phyloP scores from a whole-genome alignment of 2,113 vertebrate genomes.

The Shinisaurus crocodilurus region DNA sequence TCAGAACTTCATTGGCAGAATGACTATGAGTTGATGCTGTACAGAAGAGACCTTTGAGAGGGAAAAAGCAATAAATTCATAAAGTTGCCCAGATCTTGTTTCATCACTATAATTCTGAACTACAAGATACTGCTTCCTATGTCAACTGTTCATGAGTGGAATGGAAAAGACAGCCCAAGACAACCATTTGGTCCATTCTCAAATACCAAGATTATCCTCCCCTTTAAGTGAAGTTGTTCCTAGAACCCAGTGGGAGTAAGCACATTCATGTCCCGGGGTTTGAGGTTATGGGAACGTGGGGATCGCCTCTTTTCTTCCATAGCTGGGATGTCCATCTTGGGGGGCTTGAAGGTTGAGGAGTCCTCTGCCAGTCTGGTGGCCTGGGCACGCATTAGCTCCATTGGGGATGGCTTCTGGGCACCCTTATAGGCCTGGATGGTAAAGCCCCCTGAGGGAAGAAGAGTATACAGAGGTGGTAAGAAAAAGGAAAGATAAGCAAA shows the following conservation, averaged over 20 bases:
- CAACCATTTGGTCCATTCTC: slow-evolving; percentile 18
- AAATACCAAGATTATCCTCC: slow-evolving; percentile 21
- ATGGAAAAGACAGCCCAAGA: slow-evolving; percentile 38
- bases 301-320: slow-evolving; percentile 78
- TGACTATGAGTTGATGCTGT: neutral
- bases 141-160: slow-evolving; percentile 41
- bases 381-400: slow-evolving; percentile 89
- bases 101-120: neutral
- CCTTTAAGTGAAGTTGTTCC: slow-evolving; percentile 3
- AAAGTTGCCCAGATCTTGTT: slow-evolving; percentile 23
- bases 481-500: neutral
- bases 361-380: slow-evolving; percentile 83
- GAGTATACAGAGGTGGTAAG: slow-evolving; percentile 27
- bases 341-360: slow-evolving; percentile 80
- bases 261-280: slow-evolving; percentile 89
- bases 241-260: slow-evolving; percentile 93
- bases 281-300: slow-evolving; percentile 85
- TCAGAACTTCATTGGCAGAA: slow-evolving; percentile 1
- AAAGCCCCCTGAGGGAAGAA: slow-evolving; percentile 78
- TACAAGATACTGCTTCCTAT: slow-evolving; percentile 46
- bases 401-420: slow-evolving; percentile 88
- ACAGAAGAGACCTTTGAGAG: slow-evolving; percentile 5
- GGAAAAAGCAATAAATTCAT: neutral
- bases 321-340: slow-evolving; percentile 85
- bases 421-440: slow-evolving; percentile 89